phyloP scores from a whole-genome alignment of 2,113 vertebrate species.

The Seriola aureovittata region DNA sequence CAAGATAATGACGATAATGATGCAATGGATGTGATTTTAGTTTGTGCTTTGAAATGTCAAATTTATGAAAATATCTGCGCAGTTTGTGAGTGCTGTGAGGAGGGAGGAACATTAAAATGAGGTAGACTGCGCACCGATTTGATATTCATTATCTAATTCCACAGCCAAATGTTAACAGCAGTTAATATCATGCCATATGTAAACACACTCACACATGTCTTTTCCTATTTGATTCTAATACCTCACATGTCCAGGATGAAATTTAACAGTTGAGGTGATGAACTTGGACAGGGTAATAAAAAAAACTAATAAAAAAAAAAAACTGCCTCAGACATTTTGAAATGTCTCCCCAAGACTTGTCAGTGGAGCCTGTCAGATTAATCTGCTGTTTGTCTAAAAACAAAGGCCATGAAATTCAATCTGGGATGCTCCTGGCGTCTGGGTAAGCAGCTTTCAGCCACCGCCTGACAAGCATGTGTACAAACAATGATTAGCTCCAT shows the following conservation, averaged over 20 bases:
- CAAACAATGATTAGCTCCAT: conserved; percentile 72
- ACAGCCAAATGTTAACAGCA: background rate
- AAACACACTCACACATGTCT: background rate
- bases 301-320: background rate
- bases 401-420: conserved; percentile 65
- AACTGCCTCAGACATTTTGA: background rate
- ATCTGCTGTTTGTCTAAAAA: conserved; percentile 70
- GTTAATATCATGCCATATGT: background rate
- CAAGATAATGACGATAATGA: background rate
- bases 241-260: background rate
- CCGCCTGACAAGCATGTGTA: conserved; percentile 56
- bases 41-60: background rate
- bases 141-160: conserved; percentile 21
- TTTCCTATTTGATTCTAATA: background rate
- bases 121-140: background rate
- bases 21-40: background rate
- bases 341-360: background rate
- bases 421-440: conserved; percentile 53
- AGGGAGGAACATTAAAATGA: background rate
- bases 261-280: background rate
- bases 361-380: conserved; percentile 43
- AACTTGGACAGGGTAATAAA: conserved; percentile 10
- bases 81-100: background rate
- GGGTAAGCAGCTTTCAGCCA: conserved; percentile 62
- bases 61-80: conserved; percentile 1